Percentiles rank a stretch among this genome's conserved stretches.
Evolutionary conservation across 2,888 invertebrate species (phyloP).

Genomic region (Venustoraphidia nigricollis): DNA sequence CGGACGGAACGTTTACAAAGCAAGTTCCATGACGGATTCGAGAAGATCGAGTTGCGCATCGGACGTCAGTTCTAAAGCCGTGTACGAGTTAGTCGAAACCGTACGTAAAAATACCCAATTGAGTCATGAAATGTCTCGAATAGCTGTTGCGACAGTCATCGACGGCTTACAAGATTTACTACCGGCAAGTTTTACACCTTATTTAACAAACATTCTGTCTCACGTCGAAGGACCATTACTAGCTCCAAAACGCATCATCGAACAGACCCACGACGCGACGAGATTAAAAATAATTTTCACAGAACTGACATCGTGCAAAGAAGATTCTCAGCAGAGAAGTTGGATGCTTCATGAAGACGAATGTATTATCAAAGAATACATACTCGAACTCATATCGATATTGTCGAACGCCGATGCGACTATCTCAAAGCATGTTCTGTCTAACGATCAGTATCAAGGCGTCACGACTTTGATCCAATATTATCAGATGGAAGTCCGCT

Average conservation of each 20-base stretch:
- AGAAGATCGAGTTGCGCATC: conserved; percentile 23
- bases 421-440: conserved; percentile 71
- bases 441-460: conserved; percentile 68
- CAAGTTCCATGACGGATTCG: conserved; percentile 33
- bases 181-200: conserved; percentile 40
- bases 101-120: conserved; percentile 72
- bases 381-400: conserved; percentile 68
- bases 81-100: conserved; percentile 65
- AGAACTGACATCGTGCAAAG: conserved; percentile 75
- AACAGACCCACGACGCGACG: conserved; percentile 72
- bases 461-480: conserved; percentile 77
- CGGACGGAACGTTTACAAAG: conserved; percentile 32
- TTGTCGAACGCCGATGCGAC: conserved; percentile 86
- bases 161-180: conserved; percentile 36
- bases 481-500: conserved; percentile 90
- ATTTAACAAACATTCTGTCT: conserved; percentile 36
- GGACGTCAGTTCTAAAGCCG: conserved; percentile 35
- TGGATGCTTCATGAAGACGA: conserved; percentile 95
- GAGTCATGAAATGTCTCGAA: conserved; percentile 72
- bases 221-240: conserved; percentile 42
- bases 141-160: conserved; percentile 68
- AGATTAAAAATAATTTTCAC: conserved; percentile 69
- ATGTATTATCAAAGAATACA: conserved; percentile 68
- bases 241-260: conserved; percentile 50
- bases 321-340: conserved; percentile 88